Base-by-base conservation (phyloP, 2,888 invertebrate genomes). In the Luperina nickerlii region DNA sequence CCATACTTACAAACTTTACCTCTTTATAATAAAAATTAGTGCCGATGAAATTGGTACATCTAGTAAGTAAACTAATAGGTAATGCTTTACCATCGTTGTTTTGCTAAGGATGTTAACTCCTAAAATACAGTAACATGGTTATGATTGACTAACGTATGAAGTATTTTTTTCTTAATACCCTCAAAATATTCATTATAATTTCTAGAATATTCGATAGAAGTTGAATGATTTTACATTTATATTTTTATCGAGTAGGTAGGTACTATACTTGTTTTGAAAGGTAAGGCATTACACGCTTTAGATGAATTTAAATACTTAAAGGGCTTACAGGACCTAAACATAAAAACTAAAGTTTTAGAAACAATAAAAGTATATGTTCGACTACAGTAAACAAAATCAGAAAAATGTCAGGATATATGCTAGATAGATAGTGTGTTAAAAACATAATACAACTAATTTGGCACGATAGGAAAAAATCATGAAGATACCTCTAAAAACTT, bases 51-150 rank as follows among this genome's bases (percentile, higher is more conserved):
- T 48, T 60, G 32, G 24, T 54, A 18, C 9, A 54, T 18, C 24
- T 9, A 54, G 32, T 24, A 38, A 38, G 24, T n/a, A 15, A 32
- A 54, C 18, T n/a, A 18, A 54, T 70, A n/a, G n/a, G n/a, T n/a
- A 24, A 54, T 24, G 32, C 32, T 6, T 18, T 2, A 24, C 18
- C 15, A 9, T 54, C 54, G 18, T 54, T 54, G 15, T 24, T 38
- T 38, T 8, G 27, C 8, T 38, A 38, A 20, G 5, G 5, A 63
- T 24, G 20, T 38, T 65, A 38, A 24, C 0, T 42, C n/a, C 18
- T 20, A 71, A 79, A 76, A 24, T 74, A 68, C 79, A 85, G 63
- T 65, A 76, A 85, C 82, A 18, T n/a, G 54, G 70, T 82, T 84
- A 5, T 83, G 72, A 60, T 54, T 60, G n/a, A 4, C 51, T 2